Conservation (phyloP, 2,113 vertebrate genomes). For the Xenus cinereus region DNA sequence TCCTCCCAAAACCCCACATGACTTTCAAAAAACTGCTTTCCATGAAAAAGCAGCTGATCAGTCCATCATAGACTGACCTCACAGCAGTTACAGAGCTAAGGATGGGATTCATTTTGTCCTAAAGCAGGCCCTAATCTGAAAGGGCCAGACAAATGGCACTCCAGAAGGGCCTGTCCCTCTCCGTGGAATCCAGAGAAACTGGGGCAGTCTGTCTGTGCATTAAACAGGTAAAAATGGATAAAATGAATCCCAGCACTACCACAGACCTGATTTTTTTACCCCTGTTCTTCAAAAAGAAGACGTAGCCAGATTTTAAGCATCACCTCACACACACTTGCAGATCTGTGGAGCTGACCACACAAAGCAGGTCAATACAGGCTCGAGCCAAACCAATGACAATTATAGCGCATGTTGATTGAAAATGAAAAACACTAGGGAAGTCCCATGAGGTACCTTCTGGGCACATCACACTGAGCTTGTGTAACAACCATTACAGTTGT, state of each 20-base stretch:
- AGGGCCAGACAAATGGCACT: not conserved
- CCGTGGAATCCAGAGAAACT: not conserved
- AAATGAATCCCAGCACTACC: not conserved
- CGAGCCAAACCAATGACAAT: fast-evolving
- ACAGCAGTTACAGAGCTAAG: not conserved
- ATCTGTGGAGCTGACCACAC: not conserved
- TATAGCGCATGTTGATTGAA: not conserved
- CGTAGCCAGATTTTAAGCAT: not conserved
- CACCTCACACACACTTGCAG: not conserved
- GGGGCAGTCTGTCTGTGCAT: fast-evolving
- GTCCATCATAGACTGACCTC: not conserved
- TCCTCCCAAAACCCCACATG: fast-evolving
- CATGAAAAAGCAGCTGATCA: not conserved
- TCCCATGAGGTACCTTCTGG: not conserved
- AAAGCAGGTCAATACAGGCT: not conserved
- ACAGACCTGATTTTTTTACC: not conserved
- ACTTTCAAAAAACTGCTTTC: not conserved
- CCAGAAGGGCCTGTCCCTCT: not conserved
- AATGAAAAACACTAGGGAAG: not conserved
- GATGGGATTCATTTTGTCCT: not conserved
- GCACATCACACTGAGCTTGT: not conserved
- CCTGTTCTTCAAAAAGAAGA: not conserved
- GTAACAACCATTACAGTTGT: too few species aligned
- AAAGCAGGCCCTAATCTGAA: not conserved
- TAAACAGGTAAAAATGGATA: not conserved